phyloP scores from a whole-genome alignment of 1,140 invertebrate species.

The Brachystomella parvula region DNA sequence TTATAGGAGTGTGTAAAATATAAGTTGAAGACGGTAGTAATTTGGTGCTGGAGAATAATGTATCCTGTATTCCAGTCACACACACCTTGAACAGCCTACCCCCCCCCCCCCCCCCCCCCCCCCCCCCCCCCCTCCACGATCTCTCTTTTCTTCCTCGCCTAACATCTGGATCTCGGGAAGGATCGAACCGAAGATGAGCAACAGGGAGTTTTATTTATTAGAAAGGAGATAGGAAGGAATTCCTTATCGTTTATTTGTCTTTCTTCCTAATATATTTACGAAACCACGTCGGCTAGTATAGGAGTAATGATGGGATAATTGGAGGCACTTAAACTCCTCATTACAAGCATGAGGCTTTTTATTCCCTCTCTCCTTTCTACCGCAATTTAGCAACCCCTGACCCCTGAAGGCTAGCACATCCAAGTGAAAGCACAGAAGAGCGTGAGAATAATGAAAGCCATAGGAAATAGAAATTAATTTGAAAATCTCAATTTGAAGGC shows the following conservation, averaged over 20 bases:
- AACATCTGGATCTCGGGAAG: background rate
- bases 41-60: background rate
- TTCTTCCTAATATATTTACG: background rate
- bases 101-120: background rate
- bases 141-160: background rate
- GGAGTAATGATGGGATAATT: constrained; percentile 8
- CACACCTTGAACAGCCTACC: background rate
- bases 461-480: too few relatives aligned
- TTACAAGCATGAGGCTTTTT: too few relatives aligned
- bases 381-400: too few relatives aligned
- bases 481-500: background rate
- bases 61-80: background rate
- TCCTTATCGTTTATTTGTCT: constrained; percentile 2
- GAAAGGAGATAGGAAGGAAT: too few relatives aligned
- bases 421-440: too few relatives aligned
- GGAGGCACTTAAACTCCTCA: background rate
- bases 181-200: background rate
- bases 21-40: background rate
- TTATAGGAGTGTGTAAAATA: background rate
- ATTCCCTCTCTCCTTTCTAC: too few relatives aligned
- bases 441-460: too few relatives aligned
- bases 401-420: too few relatives aligned
- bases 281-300: background rate
- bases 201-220: constrained; percentile 7
- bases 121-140: background rate